Conservation (phyloP, 1,140 invertebrate species). For the Calosoma granatense region DNA sequence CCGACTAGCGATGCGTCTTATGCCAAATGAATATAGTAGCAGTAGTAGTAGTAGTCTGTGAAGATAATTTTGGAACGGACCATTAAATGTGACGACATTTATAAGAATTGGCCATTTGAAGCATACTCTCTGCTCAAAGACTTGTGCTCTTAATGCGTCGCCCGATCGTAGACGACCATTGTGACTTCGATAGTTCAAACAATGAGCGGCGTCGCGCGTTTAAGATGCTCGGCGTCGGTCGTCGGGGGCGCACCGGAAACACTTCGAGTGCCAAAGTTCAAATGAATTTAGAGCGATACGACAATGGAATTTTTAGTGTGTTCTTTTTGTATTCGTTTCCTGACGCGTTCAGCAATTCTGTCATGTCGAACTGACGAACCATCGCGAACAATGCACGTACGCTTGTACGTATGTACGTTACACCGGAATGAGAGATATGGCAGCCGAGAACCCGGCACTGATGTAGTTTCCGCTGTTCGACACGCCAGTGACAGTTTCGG, state of each 20-base stretch:
- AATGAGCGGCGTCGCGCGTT: neutral
- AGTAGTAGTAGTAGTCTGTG: too few species aligned
- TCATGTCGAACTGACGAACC: neutral
- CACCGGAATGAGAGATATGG: too few species aligned
- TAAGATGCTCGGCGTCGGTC: slow-evolving; percentile 6
- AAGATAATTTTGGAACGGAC: slow-evolving; percentile 6
- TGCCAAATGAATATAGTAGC: slow-evolving; percentile 7
- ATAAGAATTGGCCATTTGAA: slow-evolving; percentile 9
- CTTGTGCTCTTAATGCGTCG: neutral
- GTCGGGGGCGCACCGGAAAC: slow-evolving; percentile 16
- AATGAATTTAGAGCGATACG: slow-evolving; percentile 18
- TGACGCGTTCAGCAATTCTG: slow-evolving; percentile 1
- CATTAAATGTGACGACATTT: slow-evolving; percentile 9
- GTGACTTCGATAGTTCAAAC: slow-evolving; percentile 5
- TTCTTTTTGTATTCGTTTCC: slow-evolving; percentile 13
- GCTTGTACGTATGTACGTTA: too few species aligned
- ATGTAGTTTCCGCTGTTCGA: neutral
- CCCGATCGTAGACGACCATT: neutral
- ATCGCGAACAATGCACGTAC: neutral
- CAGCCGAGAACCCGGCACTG: too few species aligned
- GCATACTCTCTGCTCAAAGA: neutral
- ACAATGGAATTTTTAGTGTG: slow-evolving; percentile 18
- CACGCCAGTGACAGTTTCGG: too few species aligned
- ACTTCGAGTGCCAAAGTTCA: slow-evolving; percentile 19
- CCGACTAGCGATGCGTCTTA: neutral